phyloP scores from a whole-genome alignment of 1,140 invertebrate genomes.

The Halictus rubicundus region DNA sequence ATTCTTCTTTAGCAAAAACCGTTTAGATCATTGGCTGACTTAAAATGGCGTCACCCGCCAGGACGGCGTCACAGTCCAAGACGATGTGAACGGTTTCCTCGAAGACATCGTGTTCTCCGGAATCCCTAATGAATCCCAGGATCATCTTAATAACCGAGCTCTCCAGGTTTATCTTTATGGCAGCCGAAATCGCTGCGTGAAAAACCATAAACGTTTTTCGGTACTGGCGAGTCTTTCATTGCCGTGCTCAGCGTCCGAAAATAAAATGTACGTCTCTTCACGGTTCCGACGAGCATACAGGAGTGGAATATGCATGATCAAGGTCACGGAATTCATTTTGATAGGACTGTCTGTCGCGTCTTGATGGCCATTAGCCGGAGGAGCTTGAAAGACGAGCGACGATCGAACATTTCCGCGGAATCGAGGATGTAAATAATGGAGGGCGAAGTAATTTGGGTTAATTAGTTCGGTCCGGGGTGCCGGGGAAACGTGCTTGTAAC shows the following conservation, averaged over 20 bases:
- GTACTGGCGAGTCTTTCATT: neutral
- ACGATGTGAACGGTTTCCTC: too few species aligned
- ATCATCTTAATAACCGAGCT: constrained; percentile 54
- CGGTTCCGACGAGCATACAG: neutral
- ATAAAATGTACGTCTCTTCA: neutral
- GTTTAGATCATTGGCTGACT: too few species aligned
- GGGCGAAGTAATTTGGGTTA: constrained; percentile 13
- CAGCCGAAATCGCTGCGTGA: constrained; percentile 8
- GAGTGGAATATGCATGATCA: constrained; percentile 20
- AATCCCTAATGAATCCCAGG: constrained; percentile 47
- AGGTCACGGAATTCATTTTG: constrained; percentile 24
- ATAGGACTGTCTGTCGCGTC: neutral
- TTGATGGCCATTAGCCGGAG: constrained; percentile 13
- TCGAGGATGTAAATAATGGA: constrained; percentile 9
- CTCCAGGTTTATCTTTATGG: constrained; percentile 42
- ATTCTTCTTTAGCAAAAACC: too few species aligned
- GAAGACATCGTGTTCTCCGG: neutral
- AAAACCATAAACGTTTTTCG: constrained; percentile 30
- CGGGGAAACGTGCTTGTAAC: neutral
- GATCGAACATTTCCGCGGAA: constrained; percentile 31
- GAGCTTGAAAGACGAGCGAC: constrained; percentile 15
- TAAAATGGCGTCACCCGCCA: too few species aligned
- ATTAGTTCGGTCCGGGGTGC: neutral
- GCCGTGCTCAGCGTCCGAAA: neutral
- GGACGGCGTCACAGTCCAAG: neutral